phyloP scores from a whole-genome alignment of 1,140 invertebrate species.

The Bombus balteatus region DNA sequence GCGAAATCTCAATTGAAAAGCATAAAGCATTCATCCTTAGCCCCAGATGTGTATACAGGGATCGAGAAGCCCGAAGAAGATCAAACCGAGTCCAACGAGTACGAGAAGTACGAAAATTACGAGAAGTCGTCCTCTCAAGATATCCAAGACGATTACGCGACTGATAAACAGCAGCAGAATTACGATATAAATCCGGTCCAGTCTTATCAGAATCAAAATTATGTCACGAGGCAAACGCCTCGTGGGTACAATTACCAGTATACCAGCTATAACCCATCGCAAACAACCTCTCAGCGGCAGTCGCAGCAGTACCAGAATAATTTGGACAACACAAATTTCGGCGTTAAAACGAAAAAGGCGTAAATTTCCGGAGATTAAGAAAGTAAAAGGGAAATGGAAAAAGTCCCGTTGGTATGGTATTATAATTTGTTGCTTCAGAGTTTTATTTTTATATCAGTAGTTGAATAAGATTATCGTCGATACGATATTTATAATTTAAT shows the following conservation, averaged over 20 bases:
- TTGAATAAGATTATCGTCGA: neutral
- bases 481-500: neutral
- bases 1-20: slow-evolving; percentile 43
- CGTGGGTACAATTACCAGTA: slow-evolving; percentile 73
- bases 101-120: slow-evolving; percentile 73
- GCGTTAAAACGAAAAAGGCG: slow-evolving; percentile 61
- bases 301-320: slow-evolving; percentile 65
- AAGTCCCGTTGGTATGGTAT: neutral
- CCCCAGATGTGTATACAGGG: slow-evolving; percentile 68
- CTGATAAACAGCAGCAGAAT: slow-evolving; percentile 44
- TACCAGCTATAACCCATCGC: slow-evolving; percentile 70
- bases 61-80: slow-evolving; percentile 61
- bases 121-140: slow-evolving; percentile 42
- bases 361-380: neutral
- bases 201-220: slow-evolving; percentile 69
- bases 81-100: slow-evolving; percentile 62
- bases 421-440: slow-evolving; percentile 14
- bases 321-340: slow-evolving; percentile 70
- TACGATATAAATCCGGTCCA: slow-evolving; percentile 54
- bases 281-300: slow-evolving; percentile 53
- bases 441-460: neutral
- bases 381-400: neutral
- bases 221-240: slow-evolving; percentile 63
- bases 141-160: slow-evolving; percentile 40
- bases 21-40: slow-evolving; percentile 64